Percentiles rank a stretch among this genome's conserved stretches.
phyloP scores from a whole-genome alignment of 2,113 vertebrate species.

The Eptesicus fuscus region DNA sequence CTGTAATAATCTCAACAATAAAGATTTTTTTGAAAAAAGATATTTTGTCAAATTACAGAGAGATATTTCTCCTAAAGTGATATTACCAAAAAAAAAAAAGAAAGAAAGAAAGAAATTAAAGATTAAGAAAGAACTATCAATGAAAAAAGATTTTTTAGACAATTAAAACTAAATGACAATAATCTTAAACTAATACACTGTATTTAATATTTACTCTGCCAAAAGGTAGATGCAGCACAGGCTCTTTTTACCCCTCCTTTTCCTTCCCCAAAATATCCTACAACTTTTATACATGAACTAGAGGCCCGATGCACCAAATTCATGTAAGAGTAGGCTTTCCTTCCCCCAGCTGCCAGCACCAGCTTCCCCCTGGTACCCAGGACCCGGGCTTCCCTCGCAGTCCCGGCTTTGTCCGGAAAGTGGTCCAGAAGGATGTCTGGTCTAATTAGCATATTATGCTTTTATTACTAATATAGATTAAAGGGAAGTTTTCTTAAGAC shows the following conservation, averaged over 20 bases:
- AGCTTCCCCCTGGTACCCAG: too few species aligned
- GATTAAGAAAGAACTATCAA: neutral
- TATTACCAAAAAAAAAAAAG: neutral
- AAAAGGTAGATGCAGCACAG: neutral
- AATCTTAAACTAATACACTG: neutral
- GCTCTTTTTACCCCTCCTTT: neutral
- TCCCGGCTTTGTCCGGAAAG: too few species aligned
- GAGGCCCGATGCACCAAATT: too few species aligned
- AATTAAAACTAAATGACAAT: slow-evolving; percentile 6
- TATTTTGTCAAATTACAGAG: neutral
- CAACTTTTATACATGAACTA: neutral
- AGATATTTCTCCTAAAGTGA: neutral
- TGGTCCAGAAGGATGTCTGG: too few species aligned
- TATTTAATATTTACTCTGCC: neutral
- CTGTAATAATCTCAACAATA: too few species aligned
- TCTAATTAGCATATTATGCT: too few species aligned
- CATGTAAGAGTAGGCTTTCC: too few species aligned
- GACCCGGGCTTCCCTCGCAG: too few species aligned
- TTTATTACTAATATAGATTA: neutral
- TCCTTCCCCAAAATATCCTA: neutral
- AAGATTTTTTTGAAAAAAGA: neutral
- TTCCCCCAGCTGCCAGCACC: too few species aligned
- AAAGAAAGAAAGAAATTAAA: neutral
- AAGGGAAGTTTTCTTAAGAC: slow-evolving; percentile 4
- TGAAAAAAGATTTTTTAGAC: neutral